These are phyloP conservation scores for Cheirogaleus medius DNA, from an alignment of 2,113 vertebrate species.

Conservation along the genomic window DNA sequence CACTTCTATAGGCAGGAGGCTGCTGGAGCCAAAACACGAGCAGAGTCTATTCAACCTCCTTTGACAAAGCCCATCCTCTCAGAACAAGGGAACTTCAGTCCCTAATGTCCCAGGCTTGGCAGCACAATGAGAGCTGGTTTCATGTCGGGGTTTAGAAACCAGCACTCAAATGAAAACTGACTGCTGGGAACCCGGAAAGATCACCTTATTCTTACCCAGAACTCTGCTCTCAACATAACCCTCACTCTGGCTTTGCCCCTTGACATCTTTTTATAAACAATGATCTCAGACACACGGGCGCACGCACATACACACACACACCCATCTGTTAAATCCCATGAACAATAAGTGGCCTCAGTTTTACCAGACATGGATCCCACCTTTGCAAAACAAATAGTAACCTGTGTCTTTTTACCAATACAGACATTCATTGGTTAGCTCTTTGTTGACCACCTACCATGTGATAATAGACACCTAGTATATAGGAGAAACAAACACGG, in stretches of 20 bases:
- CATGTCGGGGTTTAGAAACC: background rate
- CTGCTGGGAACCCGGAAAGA: background rate
- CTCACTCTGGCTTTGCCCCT: background rate
- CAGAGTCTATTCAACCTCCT: background rate
- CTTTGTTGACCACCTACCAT: background rate
- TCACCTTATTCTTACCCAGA: background rate
- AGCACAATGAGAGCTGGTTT: background rate
- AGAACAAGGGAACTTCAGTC: conserved; percentile 42
- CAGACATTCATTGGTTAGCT: no score
- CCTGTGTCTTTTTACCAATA: background rate
- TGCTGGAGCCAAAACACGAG: conserved; percentile 6
- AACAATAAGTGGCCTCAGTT: background rate
- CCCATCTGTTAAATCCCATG: background rate
- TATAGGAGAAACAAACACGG: accelerated
- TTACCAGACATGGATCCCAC: background rate
- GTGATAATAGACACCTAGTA: background rate
- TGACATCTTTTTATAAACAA: background rate
- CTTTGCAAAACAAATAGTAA: background rate
- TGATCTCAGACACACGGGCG: background rate
- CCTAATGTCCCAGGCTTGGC: background rate
- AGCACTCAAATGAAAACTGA: background rate
- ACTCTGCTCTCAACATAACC: background rate
- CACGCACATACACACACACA: no score
- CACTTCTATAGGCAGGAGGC: conserved; percentile 42
- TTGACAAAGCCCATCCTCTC: background rate